phyloP scores from a whole-genome alignment of 2,888 invertebrate species.

The Netelia fuscicornis region DNA sequence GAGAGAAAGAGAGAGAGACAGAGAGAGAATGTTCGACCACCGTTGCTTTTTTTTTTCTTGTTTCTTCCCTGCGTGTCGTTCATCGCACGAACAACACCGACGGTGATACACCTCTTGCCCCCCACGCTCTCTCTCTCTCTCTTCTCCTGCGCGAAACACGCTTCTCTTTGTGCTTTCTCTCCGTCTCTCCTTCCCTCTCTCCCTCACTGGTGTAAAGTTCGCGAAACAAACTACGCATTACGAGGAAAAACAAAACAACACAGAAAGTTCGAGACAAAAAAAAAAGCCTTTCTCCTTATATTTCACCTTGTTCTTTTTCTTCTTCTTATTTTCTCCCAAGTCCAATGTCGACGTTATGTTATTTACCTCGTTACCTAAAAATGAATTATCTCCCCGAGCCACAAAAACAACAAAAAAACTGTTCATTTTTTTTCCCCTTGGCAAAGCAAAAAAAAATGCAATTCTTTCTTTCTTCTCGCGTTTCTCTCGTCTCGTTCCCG shows the following conservation, averaged over 20 bases:
- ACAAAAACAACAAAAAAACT: too few species aligned
- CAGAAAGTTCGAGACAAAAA: too few species aligned
- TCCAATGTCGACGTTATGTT: too few species aligned
- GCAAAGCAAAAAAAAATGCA: not conserved
- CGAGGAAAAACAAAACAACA: too few species aligned
- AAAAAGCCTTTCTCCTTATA: too few species aligned
- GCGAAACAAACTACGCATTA: too few species aligned
- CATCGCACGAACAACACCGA: conserved; percentile 56
- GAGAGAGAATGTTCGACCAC: conserved; percentile 11
- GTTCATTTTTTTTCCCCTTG: too few species aligned
- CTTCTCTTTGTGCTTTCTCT: conserved; percentile 37
- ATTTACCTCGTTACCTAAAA: too few species aligned
- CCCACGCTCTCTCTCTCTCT: conserved; percentile 15
- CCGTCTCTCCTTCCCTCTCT: conserved; percentile 10
- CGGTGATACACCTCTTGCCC: conserved; percentile 53
- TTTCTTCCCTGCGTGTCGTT: conserved; percentile 53
- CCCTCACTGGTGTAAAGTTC: not conserved
- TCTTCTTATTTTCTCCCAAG: too few species aligned
- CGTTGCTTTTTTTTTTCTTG: conserved; percentile 22
- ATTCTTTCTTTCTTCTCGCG: conserved; percentile 12
- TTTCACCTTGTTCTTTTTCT: too few species aligned
- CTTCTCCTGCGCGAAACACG: not conserved
- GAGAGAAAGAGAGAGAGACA: not conserved
- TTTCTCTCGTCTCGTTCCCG: not conserved
- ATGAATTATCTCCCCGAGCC: too few species aligned